Evolutionary conservation across 2,888 invertebrate genomes (phyloP).

Genomic region (Uloborus plumipes): DNA sequence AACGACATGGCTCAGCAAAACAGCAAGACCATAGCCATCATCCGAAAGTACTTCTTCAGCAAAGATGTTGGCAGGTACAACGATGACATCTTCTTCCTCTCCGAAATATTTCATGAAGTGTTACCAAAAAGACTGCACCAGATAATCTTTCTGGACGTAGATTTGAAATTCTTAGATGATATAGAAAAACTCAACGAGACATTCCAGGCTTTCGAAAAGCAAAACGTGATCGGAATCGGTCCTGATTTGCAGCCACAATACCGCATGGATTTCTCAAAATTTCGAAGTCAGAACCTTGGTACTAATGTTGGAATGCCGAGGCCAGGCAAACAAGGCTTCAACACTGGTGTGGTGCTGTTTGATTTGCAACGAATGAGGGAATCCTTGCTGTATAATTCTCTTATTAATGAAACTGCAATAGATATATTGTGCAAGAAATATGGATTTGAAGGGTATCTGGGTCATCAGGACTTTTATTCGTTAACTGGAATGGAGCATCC

Average conservation of each 20-base stretch:
- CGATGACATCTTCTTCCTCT: conserved; percentile 83
- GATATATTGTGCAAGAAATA: conserved; percentile 71
- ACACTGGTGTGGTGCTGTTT: conserved; percentile 83
- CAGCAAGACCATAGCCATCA: conserved; percentile 77
- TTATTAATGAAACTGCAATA: conserved; percentile 70
- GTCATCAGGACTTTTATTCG: conserved; percentile 87
- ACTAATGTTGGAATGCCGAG: conserved; percentile 77
- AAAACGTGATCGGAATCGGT: conserved; percentile 80
- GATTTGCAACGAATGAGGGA: conserved; percentile 78
- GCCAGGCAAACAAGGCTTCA: conserved; percentile 78
- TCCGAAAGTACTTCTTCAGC: conserved; percentile 80
- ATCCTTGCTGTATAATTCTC: conserved; percentile 76
- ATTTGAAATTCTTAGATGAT: conserved; percentile 82
- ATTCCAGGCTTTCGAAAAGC: conserved; percentile 78
- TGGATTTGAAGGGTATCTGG: conserved; percentile 78
- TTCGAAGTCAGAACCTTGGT: conserved; percentile 77
- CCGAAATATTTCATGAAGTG: conserved; percentile 80
- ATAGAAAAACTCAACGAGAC: conserved; percentile 78
- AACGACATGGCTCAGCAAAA: conserved; percentile 76
- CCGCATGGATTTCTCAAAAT: conserved; percentile 80
- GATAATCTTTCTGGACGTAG: conserved; percentile 82
- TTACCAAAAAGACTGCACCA: conserved; percentile 76
- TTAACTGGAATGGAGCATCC: conserved; percentile 80
- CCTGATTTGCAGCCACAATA: conserved; percentile 85
- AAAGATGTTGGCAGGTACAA: conserved; percentile 82